Evolutionary conservation across 92 coral and sea anemone species (phyloP).

Genomic region (Ricordea florida): DNA sequence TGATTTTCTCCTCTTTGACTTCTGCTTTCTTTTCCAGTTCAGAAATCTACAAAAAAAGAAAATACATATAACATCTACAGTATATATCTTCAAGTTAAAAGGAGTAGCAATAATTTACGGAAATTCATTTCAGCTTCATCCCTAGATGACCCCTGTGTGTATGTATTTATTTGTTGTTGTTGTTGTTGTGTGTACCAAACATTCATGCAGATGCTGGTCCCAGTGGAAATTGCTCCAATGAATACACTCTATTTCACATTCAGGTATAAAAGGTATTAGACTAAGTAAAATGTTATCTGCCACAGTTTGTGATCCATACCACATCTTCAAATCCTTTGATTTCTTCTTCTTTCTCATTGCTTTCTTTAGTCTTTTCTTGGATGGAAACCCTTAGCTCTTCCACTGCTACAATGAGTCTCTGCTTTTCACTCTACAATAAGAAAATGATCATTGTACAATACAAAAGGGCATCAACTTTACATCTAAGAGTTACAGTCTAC

Average conservation of each 20-base stretch:
- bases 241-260: too few species aligned
- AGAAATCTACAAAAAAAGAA: background rate
- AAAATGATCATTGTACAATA: too few species aligned
- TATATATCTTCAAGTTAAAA: too few species aligned
- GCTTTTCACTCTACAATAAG: too few species aligned
- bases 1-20: background rate
- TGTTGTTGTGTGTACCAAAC: too few species aligned
- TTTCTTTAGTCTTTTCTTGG: background rate
- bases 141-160: background rate
- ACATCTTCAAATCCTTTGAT: slow-evolving; percentile 28
- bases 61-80: background rate
- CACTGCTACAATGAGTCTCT: background rate
- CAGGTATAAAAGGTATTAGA: background rate
- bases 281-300: background rate
- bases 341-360: slow-evolving; percentile 36
- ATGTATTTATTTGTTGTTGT: too few species aligned
- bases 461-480: too few species aligned
- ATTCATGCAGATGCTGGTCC: too few species aligned
- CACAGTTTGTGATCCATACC: slow-evolving; percentile 14
- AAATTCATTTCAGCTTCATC: background rate
- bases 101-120: background rate
- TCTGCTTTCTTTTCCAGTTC: background rate
- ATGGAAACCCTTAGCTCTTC: background rate
- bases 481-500: too few species aligned
- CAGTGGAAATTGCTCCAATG: too few species aligned